A percentile compares a stretch with the other conserved stretches of the same genome.
Evolutionary conservation across 2,888 invertebrate genomes (phyloP).

Genomic region (Micoletzkya japonica): DNA sequence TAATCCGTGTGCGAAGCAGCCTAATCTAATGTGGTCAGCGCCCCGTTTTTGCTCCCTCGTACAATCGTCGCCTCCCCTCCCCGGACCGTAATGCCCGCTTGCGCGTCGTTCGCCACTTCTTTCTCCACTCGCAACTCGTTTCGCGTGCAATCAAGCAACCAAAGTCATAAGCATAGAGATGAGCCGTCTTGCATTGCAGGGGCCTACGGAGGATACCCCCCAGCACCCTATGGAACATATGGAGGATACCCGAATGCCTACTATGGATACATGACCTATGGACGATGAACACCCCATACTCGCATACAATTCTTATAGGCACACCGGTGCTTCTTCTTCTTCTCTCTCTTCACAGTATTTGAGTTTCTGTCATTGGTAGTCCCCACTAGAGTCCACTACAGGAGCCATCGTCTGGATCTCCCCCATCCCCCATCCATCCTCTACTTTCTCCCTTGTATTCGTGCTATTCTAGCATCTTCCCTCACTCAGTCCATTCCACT

Average conservation of each 20-base stretch:
- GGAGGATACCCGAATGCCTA: constrained; percentile 19
- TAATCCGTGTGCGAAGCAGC: too few relatives aligned
- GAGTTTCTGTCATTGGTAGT: not conserved
- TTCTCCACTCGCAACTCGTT: too few relatives aligned
- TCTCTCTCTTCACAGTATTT: too few relatives aligned
- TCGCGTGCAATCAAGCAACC: too few relatives aligned
- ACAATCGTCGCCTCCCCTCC: too few relatives aligned
- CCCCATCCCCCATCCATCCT: constrained; percentile 15
- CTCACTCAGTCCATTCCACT: too few relatives aligned
- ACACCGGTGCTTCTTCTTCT: not conserved
- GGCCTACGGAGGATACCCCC: constrained; percentile 34
- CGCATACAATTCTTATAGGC: not conserved
- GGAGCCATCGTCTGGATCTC: constrained; percentile 26
- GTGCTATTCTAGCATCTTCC: too few relatives aligned
- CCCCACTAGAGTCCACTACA: not conserved
- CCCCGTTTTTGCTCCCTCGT: too few relatives aligned
- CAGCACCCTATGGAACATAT: constrained; percentile 25
- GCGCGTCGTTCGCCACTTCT: too few relatives aligned
- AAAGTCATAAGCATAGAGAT: too few relatives aligned
- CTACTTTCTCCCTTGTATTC: not conserved
- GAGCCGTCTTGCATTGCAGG: constrained; percentile 19
- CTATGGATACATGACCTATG: constrained; percentile 57
- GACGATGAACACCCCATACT: constrained; percentile 38
- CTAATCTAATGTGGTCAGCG: too few relatives aligned
- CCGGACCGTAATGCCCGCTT: too few relatives aligned